Base-by-base conservation (phyloP, 2,888 invertebrate genomes). In the Philopedon plagiatum region DNA sequence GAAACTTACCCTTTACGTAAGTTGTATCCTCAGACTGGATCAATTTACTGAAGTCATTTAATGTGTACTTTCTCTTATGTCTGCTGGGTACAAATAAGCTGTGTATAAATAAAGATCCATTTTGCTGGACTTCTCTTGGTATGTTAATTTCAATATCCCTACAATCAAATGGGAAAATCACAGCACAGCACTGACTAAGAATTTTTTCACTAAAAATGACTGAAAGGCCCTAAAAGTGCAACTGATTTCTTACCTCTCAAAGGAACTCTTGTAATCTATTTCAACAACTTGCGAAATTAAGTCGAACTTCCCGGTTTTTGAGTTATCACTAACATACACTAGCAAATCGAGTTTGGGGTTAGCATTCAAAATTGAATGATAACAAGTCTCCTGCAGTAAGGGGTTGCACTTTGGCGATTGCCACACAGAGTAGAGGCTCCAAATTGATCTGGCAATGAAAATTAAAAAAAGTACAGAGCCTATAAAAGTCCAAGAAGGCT, bases 41-140 rank as follows among this genome's bases (percentile, higher is more conserved):
- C 26, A 92, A 86, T 26, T 90, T 89, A 60, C 87, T 86, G 83
- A 91, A 90, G 18, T 85, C 84, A 77, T 86, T 85, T 66, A 89
- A 88, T 15, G 66, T 46, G 0, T 88, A 80, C 1, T 87, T 86
- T 34, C 82, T 86, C 19, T 86, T 85, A 29, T 64, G 41, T 11
- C 60, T 54, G 29, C 89, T 85, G 60, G 92, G 89, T 15, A 91
- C 88, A 34, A 94, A 81, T 56, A 92, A 88, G 1, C 93, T 90
- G 84, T 96, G 94, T 81, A 96, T 89, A 81, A 88, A 93, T 51
- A 98, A 83, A 5, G 94, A 93, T 0, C 97, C 98, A 88, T 98
- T 98, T 68, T 91, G 90, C 11, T 93, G 88, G 0, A 94, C 94
- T 83, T 90, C 90, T 19, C 86, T 85, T 2, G 96, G 94, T 75